Evolutionary conservation across 2,888 invertebrate genomes (phyloP).

Genomic region (Drosophila nr. perissopoda): DNA sequence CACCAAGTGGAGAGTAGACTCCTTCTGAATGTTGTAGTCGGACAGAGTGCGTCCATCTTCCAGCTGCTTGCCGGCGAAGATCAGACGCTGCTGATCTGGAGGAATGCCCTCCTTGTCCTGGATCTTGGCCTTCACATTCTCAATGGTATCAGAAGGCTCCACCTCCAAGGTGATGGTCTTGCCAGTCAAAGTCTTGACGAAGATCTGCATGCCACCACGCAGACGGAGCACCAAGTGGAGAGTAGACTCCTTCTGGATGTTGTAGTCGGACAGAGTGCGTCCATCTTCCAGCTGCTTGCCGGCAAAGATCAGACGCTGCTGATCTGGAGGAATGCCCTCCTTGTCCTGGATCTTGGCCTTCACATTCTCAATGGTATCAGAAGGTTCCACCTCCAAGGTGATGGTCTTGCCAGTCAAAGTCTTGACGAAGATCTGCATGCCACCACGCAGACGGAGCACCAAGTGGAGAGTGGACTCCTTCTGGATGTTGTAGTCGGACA

Average conservation of each 20-base stretch:
- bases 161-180: constrained; percentile 53
- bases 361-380: constrained; percentile 50
- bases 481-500: constrained; percentile 49
- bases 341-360: constrained; percentile 55
- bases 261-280: constrained; percentile 63
- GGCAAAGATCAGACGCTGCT: constrained; percentile 76
- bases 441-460: constrained; percentile 51
- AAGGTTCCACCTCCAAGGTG: constrained; percentile 50
- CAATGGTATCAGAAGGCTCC: constrained; percentile 48
- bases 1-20: constrained; percentile 42
- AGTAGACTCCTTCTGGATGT: constrained; percentile 63
- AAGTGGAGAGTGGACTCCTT: constrained; percentile 66
- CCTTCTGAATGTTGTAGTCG: constrained; percentile 57
- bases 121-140: constrained; percentile 54
- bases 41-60: constrained; percentile 48
- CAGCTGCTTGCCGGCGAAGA: constrained; percentile 21
- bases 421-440: constrained; percentile 52
- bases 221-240: constrained; percentile 50
- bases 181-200: constrained; percentile 54
- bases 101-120: constrained; percentile 54
- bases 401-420: constrained; percentile 54
- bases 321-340: constrained; percentile 70
- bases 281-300: constrained; percentile 75
- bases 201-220: constrained; percentile 51
- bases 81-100: constrained; percentile 55